Conservation (phyloP, 2,888 invertebrate genomes). For the Drosophila meridiana region DNA sequence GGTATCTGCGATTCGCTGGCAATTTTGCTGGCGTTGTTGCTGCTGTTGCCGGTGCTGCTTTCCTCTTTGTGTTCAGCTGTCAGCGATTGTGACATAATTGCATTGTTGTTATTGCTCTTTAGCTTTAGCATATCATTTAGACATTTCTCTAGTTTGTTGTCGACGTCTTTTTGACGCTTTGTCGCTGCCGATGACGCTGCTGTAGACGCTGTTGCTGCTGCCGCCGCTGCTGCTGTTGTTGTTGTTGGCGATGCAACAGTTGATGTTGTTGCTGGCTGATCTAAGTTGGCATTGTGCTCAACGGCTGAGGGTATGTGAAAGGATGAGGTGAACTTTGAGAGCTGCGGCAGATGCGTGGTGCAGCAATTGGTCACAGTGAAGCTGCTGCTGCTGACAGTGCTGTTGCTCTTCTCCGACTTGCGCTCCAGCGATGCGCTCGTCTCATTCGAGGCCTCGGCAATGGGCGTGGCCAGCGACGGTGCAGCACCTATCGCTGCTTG, state of each 20-base stretch:
- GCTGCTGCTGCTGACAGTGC: slow-evolving; percentile 82
- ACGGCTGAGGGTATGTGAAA: slow-evolving; percentile 78
- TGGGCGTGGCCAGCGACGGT: slow-evolving; percentile 74
- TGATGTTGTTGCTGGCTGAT: slow-evolving; percentile 32
- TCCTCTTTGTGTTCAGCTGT: slow-evolving; percentile 69
- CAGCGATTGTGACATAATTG: slow-evolving; percentile 55
- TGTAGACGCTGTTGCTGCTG: slow-evolving; percentile 24
- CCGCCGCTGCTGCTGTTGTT: slow-evolving; percentile 28
- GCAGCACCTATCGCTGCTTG: slow-evolving; percentile 73
- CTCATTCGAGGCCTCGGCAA: slow-evolving; percentile 55
- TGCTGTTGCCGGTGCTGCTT: slow-evolving; percentile 22
- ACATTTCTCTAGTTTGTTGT: slow-evolving; percentile 85
- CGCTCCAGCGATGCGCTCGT: slow-evolving; percentile 80
- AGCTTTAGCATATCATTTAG: slow-evolving; percentile 84
- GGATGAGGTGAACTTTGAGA: slow-evolving; percentile 83
- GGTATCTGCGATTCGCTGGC: slow-evolving; percentile 69
- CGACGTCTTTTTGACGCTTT: slow-evolving; percentile 84
- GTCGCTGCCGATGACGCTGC: slow-evolving; percentile 60
- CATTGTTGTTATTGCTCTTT: slow-evolving; percentile 64
- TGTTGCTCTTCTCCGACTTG: slow-evolving; percentile 84
- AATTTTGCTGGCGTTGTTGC: slow-evolving; percentile 58
- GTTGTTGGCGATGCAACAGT: slow-evolving; percentile 30
- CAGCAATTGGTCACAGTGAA: slow-evolving; percentile 84
- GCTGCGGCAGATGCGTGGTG: slow-evolving; percentile 83
- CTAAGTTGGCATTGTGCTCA: slow-evolving; percentile 25